A percentile compares a stretch with the other conserved stretches of the same genome.
Conservation (phyloP, 2,888 invertebrate species). For the Cistogaster globosa region DNA sequence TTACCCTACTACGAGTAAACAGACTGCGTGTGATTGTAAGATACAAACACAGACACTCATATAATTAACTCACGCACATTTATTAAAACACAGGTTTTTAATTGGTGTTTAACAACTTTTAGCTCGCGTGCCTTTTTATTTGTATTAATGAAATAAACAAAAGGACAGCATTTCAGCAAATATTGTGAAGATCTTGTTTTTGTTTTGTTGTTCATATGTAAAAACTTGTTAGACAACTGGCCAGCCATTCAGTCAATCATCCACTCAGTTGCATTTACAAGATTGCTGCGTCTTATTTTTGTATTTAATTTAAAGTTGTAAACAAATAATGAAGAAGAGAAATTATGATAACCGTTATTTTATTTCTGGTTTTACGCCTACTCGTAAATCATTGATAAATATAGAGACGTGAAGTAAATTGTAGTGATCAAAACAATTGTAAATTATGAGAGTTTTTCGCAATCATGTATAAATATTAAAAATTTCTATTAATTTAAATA, state of each 20-base stretch:
- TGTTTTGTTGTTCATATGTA: neutral
- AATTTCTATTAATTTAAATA: too few relatives aligned
- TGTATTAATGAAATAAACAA: neutral
- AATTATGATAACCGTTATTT: too few relatives aligned
- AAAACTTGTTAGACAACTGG: constrained; percentile 53
- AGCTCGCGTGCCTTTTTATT: constrained; percentile 37
- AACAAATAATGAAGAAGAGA: too few relatives aligned
- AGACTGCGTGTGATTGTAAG: neutral
- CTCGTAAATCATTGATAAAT: too few relatives aligned
- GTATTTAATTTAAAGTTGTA: too few relatives aligned
- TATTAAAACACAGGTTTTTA: neutral
- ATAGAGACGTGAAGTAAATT: too few relatives aligned
- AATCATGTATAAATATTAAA: too few relatives aligned
- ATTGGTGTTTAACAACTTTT: constrained; percentile 31
- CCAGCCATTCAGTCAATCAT: constrained; percentile 22
- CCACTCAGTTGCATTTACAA: constrained; percentile 3
- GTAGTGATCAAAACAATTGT: too few relatives aligned
- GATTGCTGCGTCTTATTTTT: too few relatives aligned
- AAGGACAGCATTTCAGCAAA: constrained; percentile 48
- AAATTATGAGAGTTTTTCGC: too few relatives aligned
- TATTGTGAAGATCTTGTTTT: constrained; percentile 12
- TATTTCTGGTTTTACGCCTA: too few relatives aligned
- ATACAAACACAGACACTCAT: neutral
- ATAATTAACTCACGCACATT: constrained; percentile 22
- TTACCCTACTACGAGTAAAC: constrained; percentile 11